Conservation (phyloP, 2,888 invertebrate genomes). For the Troides aeacus region DNA sequence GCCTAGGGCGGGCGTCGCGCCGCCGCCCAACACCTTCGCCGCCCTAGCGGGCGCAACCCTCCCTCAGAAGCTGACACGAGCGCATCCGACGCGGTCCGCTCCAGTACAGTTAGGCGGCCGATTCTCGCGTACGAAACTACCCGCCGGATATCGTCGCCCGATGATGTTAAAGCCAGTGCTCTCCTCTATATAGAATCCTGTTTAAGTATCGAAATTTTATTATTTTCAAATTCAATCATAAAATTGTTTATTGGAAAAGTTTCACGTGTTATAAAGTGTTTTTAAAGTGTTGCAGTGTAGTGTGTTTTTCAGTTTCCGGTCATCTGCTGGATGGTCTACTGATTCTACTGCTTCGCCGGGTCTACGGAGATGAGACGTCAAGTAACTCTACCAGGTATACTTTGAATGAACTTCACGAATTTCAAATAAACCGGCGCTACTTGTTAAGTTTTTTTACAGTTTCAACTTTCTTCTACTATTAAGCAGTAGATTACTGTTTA, state of each 20-base stretch:
- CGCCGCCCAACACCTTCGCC: constrained; percentile 66
- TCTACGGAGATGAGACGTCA: constrained; percentile 61
- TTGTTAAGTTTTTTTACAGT: too few relatives aligned
- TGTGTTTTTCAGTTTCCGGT: constrained; percentile 57
- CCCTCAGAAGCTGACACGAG: constrained; percentile 71
- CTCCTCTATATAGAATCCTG: constrained; percentile 21
- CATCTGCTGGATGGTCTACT: constrained; percentile 58
- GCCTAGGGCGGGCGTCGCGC: constrained; percentile 77
- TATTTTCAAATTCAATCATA: constrained; percentile 34
- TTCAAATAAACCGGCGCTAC: too few relatives aligned
- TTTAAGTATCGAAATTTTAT: constrained; percentile 29
- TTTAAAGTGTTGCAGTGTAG: constrained; percentile 62
- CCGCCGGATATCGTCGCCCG: constrained; percentile 45
- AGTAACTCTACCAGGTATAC: constrained; percentile 63
- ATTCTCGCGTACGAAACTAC: constrained; percentile 53
- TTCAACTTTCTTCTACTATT: too few relatives aligned
- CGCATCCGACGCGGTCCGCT: constrained; percentile 70
- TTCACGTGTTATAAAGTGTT: constrained; percentile 41
- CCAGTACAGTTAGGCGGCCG: constrained; percentile 47
- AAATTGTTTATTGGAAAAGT: constrained; percentile 38
- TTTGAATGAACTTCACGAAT: too few relatives aligned
- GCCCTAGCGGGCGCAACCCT: constrained; percentile 60
- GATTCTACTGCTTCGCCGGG: constrained; percentile 45
- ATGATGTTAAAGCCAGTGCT: constrained; percentile 19
- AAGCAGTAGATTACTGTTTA: too few relatives aligned